Evolutionary conservation across 2,797 vertebrate genomes (phyloP).

Genomic region (Halcyon chelicuti): DNA sequence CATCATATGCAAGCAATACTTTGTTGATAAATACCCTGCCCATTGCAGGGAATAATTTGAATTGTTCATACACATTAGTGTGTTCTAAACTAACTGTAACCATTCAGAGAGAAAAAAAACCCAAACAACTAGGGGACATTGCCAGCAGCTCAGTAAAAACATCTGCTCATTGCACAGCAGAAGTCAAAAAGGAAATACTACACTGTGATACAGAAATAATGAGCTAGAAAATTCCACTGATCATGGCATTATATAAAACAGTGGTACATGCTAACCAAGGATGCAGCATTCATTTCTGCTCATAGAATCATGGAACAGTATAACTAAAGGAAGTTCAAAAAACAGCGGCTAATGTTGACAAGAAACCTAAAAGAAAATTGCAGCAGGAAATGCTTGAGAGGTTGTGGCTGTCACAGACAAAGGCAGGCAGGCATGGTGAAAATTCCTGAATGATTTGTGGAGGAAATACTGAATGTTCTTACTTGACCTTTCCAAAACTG

Average conservation of each 20-base stretch:
- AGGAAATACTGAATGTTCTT: neutral
- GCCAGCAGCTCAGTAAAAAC: constrained; percentile 57
- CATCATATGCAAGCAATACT: neutral
- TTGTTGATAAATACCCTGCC: neutral
- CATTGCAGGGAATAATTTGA: constrained; percentile 5
- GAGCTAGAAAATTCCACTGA: constrained; percentile 54
- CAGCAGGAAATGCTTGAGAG: constrained; percentile 17
- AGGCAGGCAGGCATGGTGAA: neutral
- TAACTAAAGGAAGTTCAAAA: constrained; percentile 27
- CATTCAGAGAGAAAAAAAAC: constrained; percentile 48
- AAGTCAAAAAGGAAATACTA: constrained; percentile 49
- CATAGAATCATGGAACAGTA: neutral
- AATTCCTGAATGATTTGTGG: neutral
- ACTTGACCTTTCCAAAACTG: neutral
- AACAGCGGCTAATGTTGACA: constrained; percentile 37
- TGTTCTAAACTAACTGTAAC: constrained; percentile 55
- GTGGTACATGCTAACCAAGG: constrained; percentile 22
- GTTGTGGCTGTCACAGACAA: neutral
- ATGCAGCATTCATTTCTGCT: constrained; percentile 11
- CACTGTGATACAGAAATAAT: constrained; percentile 44
- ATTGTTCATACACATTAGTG: constrained; percentile 25
- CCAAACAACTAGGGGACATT: neutral
- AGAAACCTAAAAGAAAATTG: constrained; percentile 6
- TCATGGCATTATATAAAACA: constrained; percentile 29
- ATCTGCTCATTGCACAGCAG: constrained; percentile 60